Percentiles rank a stretch among this genome's conserved stretches.
Evolutionary conservation across 2,797 vertebrate genomes (phyloP).

Genomic region (Malurus splendens): DNA sequence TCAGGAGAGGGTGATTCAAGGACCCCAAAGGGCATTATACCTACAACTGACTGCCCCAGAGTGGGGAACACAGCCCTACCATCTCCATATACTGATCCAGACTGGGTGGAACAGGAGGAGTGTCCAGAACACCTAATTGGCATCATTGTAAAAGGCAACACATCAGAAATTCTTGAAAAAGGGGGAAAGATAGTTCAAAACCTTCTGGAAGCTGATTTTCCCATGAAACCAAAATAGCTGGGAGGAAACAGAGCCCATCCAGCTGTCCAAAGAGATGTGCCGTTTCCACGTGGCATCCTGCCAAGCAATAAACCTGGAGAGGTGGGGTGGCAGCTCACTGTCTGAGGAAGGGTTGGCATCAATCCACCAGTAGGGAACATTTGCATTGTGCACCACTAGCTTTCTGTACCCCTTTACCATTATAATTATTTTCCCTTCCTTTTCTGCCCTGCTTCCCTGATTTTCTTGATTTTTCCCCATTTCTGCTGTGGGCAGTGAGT

Average conservation of each 20-base stretch:
- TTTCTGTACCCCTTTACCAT: background rate
- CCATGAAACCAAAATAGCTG: background rate
- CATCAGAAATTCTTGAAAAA: background rate
- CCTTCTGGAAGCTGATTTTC: background rate
- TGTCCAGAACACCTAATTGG: background rate
- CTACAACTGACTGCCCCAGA: background rate
- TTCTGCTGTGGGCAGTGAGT: background rate
- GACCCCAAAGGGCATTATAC: background rate
- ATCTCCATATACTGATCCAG: background rate
- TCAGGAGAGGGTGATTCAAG: background rate
- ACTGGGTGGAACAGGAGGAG: background rate
- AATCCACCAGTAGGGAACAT: background rate
- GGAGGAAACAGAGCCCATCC: background rate
- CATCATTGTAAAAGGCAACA: background rate
- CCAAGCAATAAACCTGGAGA: background rate
- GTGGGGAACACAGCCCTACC: accelerated
- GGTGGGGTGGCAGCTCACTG: background rate
- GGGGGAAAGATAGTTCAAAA: background rate
- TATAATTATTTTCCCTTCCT: background rate
- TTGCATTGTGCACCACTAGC: background rate
- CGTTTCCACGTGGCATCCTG: background rate
- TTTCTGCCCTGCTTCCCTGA: background rate
- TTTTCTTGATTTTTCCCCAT: background rate
- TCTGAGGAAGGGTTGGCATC: background rate
- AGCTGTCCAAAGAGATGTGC: background rate